Conservation (phyloP, 2,113 vertebrate genomes). For the Cervus canadensis region DNA sequence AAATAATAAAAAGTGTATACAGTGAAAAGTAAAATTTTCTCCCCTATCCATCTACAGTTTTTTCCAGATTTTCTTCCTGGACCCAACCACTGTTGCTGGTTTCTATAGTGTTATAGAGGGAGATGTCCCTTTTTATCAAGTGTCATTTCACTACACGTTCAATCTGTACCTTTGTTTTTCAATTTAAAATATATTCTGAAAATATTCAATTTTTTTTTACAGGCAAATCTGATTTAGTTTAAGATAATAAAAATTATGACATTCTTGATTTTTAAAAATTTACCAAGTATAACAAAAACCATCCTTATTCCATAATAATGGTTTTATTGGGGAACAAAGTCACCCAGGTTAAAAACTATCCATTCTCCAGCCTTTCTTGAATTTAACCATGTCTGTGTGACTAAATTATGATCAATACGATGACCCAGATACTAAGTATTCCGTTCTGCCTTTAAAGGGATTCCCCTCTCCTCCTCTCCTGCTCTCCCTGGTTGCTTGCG, state of each 20-base stretch:
- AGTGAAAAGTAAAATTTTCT: not conserved
- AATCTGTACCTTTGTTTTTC: not conserved
- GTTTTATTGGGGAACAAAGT: not conserved
- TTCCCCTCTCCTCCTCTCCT: not conserved
- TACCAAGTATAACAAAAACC: not conserved
- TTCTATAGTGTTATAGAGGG: not conserved
- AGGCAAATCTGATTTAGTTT: not conserved
- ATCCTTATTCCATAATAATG: not conserved
- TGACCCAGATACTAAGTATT: not conserved
- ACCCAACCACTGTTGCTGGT: not conserved
- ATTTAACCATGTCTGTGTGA: not conserved
- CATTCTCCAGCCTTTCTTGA: not conserved
- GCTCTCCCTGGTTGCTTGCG: not conserved
- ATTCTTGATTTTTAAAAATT: not conserved
- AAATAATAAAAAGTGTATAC: not conserved
- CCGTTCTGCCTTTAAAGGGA: not conserved
- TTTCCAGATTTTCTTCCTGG: not conserved
- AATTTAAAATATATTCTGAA: not conserved
- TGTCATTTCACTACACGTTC: not conserved
- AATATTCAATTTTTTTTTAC: not conserved
- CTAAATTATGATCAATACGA: not conserved
- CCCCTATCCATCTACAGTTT: not conserved
- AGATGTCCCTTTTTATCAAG: not conserved
- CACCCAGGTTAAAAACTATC: not conserved
- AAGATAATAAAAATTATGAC: not conserved